Base-by-base conservation (phyloP, 2,888 invertebrate species). In the Hypsopygia costalis region DNA sequence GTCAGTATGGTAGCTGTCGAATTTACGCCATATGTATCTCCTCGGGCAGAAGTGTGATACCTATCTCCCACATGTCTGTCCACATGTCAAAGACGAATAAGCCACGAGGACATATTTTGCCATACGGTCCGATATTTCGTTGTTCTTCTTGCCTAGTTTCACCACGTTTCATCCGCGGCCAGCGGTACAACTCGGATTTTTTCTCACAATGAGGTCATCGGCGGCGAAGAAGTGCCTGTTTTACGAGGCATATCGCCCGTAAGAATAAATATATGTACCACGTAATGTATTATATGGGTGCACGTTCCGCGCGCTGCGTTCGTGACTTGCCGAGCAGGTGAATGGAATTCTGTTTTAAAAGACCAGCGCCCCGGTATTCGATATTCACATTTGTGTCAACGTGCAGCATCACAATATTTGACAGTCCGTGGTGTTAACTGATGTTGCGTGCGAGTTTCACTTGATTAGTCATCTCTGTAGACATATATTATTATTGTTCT, bases 181-280 rank as follows among this genome's bases (percentile, higher is more conserved):
- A 51, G 36, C 61, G 53, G 54, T 55, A 52, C 54, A 52, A 47
- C 55, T 62, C 52, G 34, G 36, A 39, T 72, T 76, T 78, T 80
- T 77, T 72, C 67, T 66, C 48, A 64, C 68, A 79, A 75, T 80
- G 76, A 81, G 76, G 74, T 81, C 81, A 81, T 69, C 66, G 62
- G 52, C 61, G 61, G 54, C 52, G 52, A 55, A 57, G 60, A 65
- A 62, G 62, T 56, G 69, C 63, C 63, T 74, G 73, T 62, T 73
- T 70, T 63, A 69, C 72, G 66, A 74, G 63, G 65, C 68, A 72
- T 70, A 73, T 69, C 69, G 70, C 63, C 62, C 65, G 60, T 61
- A 61, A 60, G 60, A 68, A 71, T 68, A 64, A 64, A 61, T 63
- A 61, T 63, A 62, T 61, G 51, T 58, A 61, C 59, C 47, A 53